Base-by-base conservation (phyloP, 37 sponge, comb jelly and placozoan genomes). In the Crambe crambe region DNA sequence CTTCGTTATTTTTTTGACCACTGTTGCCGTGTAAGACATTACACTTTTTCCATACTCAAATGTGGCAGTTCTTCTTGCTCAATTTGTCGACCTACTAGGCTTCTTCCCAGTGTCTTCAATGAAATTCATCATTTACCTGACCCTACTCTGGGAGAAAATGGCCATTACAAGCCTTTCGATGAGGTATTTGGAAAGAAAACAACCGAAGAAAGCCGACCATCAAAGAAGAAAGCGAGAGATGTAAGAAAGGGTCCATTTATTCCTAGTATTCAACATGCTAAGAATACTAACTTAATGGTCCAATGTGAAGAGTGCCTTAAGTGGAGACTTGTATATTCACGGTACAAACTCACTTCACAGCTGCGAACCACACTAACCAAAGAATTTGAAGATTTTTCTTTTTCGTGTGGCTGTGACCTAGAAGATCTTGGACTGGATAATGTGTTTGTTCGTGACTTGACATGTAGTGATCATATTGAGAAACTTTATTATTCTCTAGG, bases 1-100 rank as follows among this genome's bases (percentile, higher is more conserved):
- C 23, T 80, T 80, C 38, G 35, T 80, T n/a, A n/a, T n/a, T n/a
- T n/a, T n/a, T n/a, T n/a, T 21, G 73, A 81, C 17, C 82, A 81
- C 73, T 47, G 51, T 47, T 47, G 51, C 12, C 51, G 12, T 12
- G 12, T 47, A 6, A 47, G 51, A 12, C 51, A 47, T n/a, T 81
- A 81, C 30, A 23, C 58, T 22, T 80, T 72, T 81, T 31, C 64
- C 15, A 41, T 81, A 1, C 54, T 59, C 64, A 81, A 81, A 37
- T 81, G 82, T 72, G 82, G 73, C 22, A 36, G 18, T 9, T n/a
- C 20, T 30, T 40, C 54, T 10, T 81, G 82, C 58, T 25, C 51
- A 6, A 47, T 47, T 26, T 81, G 82, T 58, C 31, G 22, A 9
- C 73, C 82, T 30, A 6, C 43, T 42, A n/a, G 27, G 10, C 37